These are phyloP conservation scores for Nomada ferruginata DNA, from an alignment of 2,888 invertebrate genomes.

Conservation along the genomic window DNA sequence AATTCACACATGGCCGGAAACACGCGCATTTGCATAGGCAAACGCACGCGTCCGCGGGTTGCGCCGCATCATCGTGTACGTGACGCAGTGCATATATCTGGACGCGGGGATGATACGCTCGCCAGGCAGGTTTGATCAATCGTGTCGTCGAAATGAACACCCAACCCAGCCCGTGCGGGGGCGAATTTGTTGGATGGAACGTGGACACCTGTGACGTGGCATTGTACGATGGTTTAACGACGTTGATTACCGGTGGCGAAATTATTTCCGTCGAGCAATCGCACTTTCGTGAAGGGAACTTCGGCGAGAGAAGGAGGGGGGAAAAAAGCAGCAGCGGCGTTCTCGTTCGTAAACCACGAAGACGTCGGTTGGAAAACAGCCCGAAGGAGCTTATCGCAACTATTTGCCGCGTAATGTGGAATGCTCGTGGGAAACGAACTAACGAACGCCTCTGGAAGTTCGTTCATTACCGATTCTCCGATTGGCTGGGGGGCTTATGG, in stretches of 20 bases:
- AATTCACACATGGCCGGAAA: slow-evolving; percentile 67
- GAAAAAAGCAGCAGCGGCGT: slow-evolving; percentile 11
- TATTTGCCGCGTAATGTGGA: slow-evolving; percentile 43
- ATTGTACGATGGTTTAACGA: no score
- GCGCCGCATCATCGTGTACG: slow-evolving; percentile 53
- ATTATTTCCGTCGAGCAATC: no score
- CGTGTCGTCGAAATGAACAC: slow-evolving; percentile 26
- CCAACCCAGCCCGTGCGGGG: not conserved
- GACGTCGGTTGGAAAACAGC: slow-evolving; percentile 37
- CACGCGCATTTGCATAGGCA: slow-evolving; percentile 67
- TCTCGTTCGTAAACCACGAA: slow-evolving; percentile 29
- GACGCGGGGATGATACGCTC: slow-evolving; percentile 53
- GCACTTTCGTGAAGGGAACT: not conserved
- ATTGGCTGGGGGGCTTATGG: slow-evolving; percentile 35
- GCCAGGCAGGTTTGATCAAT: slow-evolving; percentile 39
- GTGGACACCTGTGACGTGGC: not conserved
- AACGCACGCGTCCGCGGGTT: slow-evolving; percentile 59
- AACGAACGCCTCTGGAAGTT: slow-evolving; percentile 56
- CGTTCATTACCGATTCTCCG: slow-evolving; percentile 60
- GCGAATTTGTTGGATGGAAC: slow-evolving; percentile 10
- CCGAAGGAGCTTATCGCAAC: slow-evolving; percentile 58
- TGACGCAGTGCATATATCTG: slow-evolving; percentile 57
- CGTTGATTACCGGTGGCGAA: no score
- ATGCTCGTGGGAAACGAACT: slow-evolving; percentile 47
- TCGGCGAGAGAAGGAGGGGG: not conserved